phyloP scores from a whole-genome alignment of 64 coral and sea anemone genomes.

The Actinia equina region DNA sequence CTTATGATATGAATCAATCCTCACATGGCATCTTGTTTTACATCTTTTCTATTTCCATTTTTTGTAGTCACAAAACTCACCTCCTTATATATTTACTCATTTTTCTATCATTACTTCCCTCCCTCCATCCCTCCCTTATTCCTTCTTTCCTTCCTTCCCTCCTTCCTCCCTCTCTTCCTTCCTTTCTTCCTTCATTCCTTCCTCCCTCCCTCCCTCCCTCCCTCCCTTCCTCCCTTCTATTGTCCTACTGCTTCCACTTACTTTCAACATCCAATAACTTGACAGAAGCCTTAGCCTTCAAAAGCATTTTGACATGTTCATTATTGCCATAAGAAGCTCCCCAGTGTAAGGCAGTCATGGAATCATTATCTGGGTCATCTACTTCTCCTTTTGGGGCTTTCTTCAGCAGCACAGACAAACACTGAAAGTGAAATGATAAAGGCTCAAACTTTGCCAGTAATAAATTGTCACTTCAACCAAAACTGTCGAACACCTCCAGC shows the following conservation, averaged over 20 bases:
- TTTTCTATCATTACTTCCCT: no score
- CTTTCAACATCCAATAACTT: conserved; percentile 50
- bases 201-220: no score
- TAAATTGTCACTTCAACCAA: neutral
- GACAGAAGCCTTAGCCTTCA: conserved; percentile 62
- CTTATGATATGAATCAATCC: no score
- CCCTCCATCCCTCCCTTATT: neutral
- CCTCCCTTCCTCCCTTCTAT: no score
- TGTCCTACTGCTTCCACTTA: neutral
- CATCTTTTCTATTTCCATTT: no score
- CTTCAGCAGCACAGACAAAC: conserved; percentile 73
- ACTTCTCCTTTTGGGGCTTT: conserved; percentile 64
- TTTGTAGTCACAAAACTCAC: no score
- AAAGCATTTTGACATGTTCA: conserved; percentile 70
- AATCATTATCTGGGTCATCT: conserved; percentile 72
- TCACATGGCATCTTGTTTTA: no score
- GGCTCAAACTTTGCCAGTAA: neutral
- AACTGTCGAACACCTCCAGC: no score
- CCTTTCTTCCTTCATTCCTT: no score
- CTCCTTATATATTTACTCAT: no score
- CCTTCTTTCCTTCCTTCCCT: no score
- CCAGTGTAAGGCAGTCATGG: conserved; percentile 87
- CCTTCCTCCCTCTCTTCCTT: no score
- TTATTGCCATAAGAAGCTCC: conserved; percentile 70
- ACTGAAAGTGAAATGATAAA: conserved; percentile 22